Evolutionary conservation across 2,113 vertebrate species (phyloP), one percentile per base, ranked within the genome.

Genomic region (Delphinus delphis): DNA sequence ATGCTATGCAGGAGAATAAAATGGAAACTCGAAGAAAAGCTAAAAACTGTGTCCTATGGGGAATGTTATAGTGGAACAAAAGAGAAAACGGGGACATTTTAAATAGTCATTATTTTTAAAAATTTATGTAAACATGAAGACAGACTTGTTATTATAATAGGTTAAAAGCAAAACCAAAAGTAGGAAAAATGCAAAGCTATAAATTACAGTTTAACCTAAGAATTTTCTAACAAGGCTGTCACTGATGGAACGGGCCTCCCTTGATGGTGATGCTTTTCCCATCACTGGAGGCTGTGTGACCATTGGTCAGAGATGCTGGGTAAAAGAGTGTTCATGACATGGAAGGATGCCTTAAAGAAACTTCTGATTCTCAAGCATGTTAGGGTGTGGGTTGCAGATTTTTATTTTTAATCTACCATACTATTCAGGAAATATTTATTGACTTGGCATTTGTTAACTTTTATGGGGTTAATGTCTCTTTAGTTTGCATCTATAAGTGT

Each of bases 391-490:
- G 2, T 21, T 89, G 8, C 31, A 70, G 53, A 67, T 5, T 73
- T 87, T 77, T 62, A 33, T 60, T 93, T 88, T 47, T 28, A 71
- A 65, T 65, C 20, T 86, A 68, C 18, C 74, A 1, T 62, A 41
- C 26, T 70, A n/a, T 77, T 89, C n/a, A 50, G 50, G 50, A 85
- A 86, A 41, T 70, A 71, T 92, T 96, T 77, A n/a, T 62, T 92
- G 65, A 65, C 10, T 38, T 86, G 25, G 0, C 5, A 71, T 70
- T 93, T 88, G 4, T 67, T 82, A 71, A 70, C 26, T 68, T 81
- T 53, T 67, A 26, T 73, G 38, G 63, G 53, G 33, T 77, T 60
- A 67, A 58, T 44, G 7, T 62, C 31, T 50, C 31, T 87, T 87
- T 47, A 77, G 18, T 84, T 93, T 96, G 50, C 41, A 93, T 77